phyloP scores from a whole-genome alignment of 1,140 invertebrate species.

The Mesaphorura yosii region DNA sequence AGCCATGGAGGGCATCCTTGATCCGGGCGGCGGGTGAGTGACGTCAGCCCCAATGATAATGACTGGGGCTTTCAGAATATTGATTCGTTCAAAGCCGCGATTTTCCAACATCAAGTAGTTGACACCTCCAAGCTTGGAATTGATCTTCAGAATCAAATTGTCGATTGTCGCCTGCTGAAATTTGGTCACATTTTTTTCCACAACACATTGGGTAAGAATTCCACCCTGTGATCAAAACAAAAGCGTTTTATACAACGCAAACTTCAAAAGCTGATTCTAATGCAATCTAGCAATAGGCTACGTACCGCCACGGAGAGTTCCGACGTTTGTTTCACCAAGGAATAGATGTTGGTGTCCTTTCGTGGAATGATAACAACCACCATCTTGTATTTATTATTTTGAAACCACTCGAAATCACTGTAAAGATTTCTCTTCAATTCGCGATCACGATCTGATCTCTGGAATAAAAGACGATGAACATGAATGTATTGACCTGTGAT shows the following conservation, averaged over 20 bases:
- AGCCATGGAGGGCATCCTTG: constrained; percentile 3
- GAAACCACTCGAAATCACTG: not conserved
- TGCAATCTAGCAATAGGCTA: not conserved
- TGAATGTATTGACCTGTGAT: not conserved
- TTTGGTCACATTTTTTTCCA: constrained; percentile 43
- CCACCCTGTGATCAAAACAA: constrained; percentile 42
- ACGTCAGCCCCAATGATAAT: not conserved
- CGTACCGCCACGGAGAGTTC: not conserved
- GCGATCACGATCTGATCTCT: not conserved
- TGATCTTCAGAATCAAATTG: constrained; percentile 73
- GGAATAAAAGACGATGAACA: not conserved
- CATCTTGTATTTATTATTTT: not conserved
- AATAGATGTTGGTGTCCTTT: constrained; percentile 1
- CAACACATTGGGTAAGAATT: constrained; percentile 70
- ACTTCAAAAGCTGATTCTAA: no score
- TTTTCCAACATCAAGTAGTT: constrained; percentile 51
- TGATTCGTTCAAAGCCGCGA: not conserved
- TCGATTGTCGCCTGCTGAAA: constrained; percentile 40
- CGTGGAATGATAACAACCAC: constrained; percentile 1
- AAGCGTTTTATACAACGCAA: no score
- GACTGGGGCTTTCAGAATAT: not conserved
- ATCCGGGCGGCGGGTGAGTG: not conserved
- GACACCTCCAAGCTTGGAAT: constrained; percentile 68
- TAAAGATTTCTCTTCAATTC: not conserved
- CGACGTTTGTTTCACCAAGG: not conserved